phyloP scores from a whole-genome alignment of 1,140 invertebrate genomes.

The Drosophila trapezifrons region DNA sequence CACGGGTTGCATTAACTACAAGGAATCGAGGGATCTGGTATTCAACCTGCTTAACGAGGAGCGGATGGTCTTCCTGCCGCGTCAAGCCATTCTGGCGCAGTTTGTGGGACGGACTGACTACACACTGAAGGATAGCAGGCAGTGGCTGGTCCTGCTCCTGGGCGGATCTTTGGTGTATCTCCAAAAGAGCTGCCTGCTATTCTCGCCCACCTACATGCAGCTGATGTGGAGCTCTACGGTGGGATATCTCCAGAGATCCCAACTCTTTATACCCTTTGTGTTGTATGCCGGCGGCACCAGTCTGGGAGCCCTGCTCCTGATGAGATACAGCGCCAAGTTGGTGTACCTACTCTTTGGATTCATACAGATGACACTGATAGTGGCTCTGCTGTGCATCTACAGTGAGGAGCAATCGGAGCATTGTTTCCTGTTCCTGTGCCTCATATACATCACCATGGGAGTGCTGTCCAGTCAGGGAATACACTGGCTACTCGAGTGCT shows the following conservation, averaged over 20 bases:
- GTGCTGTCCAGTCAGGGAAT: slow-evolving; percentile 72
- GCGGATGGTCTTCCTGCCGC: slow-evolving; percentile 64
- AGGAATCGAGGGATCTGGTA: slow-evolving; percentile 68
- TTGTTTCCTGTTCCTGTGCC: slow-evolving; percentile 71
- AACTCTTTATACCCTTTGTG: slow-evolving; percentile 60
- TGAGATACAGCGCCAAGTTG: slow-evolving; percentile 72
- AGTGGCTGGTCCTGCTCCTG: slow-evolving; percentile 65
- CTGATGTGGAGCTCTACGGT: slow-evolving; percentile 67
- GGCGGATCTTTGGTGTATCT: slow-evolving; percentile 52
- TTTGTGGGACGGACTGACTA: slow-evolving; percentile 69
- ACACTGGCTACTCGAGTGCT: slow-evolving; percentile 70
- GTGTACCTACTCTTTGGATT: slow-evolving; percentile 74
- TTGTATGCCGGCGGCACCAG: slow-evolving; percentile 62
- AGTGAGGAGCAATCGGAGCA: slow-evolving; percentile 64
- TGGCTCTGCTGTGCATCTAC: slow-evolving; percentile 73
- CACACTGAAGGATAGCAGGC: slow-evolving; percentile 50
- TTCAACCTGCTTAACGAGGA: slow-evolving; percentile 79
- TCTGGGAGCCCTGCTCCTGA: slow-evolving; percentile 56
- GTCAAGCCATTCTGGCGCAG: slow-evolving; percentile 61
- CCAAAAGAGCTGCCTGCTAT: slow-evolving; percentile 52
- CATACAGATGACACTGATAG: slow-evolving; percentile 68
- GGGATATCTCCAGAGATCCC: slow-evolving; percentile 42
- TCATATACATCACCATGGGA: slow-evolving; percentile 67
- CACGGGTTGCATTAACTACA: slow-evolving; percentile 64
- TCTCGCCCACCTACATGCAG: slow-evolving; percentile 66